A percentile compares a stretch with the other conserved stretches of the same genome.
These are phyloP conservation scores for Phalera bucephala DNA, from an alignment of 2,888 invertebrate species.

Conservation along the genomic window DNA sequence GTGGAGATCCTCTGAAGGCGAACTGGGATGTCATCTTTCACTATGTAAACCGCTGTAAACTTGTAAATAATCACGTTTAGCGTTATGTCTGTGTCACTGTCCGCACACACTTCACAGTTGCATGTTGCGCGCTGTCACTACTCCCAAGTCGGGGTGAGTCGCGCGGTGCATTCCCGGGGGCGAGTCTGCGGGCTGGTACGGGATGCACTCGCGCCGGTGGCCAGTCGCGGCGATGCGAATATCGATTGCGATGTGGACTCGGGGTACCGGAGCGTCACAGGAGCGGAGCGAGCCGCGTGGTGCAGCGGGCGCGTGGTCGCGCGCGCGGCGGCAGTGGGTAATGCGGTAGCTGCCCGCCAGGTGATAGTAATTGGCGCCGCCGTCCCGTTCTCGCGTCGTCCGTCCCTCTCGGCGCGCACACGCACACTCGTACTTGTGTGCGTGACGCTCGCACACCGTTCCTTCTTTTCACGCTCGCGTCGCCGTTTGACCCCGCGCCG, in stretches of 20 bases:
- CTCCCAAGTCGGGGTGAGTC: constrained; percentile 27
- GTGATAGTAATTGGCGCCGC: constrained; percentile 85
- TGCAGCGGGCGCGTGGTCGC: constrained; percentile 83
- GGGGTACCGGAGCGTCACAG: constrained; percentile 53
- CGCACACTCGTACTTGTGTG: constrained; percentile 65
- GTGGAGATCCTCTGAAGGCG: constrained; percentile 80
- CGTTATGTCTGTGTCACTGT: constrained; percentile 63
- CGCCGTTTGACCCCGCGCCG: constrained; percentile 82
- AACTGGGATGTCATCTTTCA: constrained; percentile 80
- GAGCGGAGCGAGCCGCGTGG: constrained; percentile 69
- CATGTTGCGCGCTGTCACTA: constrained; percentile 57
- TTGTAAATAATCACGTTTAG: constrained; percentile 56
- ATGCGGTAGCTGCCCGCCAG: constrained; percentile 86
- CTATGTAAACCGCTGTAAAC: constrained; percentile 53
- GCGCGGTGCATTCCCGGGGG: constrained; percentile 44
- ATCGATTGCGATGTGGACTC: constrained; percentile 66
- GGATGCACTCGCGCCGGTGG: constrained; percentile 56
- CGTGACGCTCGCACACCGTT: constrained; percentile 71
- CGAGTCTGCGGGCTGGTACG: constrained; percentile 29
- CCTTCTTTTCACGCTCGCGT: constrained; percentile 82
- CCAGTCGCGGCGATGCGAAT: constrained; percentile 55
- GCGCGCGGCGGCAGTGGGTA: constrained; percentile 83
- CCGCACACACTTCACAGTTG: constrained; percentile 78
- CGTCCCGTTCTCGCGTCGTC: constrained; percentile 76
- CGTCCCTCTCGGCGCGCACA: constrained; percentile 80